These are phyloP conservation scores for Trichosurus vulpecula DNA, from an alignment of 2,797 vertebrate genomes.

Conservation along the genomic window DNA sequence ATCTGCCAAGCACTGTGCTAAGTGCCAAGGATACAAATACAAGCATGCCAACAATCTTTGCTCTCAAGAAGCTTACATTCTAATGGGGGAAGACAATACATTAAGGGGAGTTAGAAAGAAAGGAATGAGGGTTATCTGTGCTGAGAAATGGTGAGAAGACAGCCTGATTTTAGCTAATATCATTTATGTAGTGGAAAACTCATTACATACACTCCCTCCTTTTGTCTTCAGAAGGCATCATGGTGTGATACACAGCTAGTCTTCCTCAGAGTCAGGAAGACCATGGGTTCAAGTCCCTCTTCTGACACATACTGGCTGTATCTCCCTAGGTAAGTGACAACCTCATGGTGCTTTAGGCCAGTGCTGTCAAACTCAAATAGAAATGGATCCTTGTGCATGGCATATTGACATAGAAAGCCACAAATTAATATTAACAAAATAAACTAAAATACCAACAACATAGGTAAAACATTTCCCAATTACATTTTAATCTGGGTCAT, in stretches of 20 bases:
- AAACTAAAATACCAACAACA: neutral
- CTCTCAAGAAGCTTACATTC: neutral
- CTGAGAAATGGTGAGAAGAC: neutral
- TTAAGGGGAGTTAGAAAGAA: neutral
- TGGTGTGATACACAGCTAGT: neutral
- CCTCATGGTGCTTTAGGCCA: neutral
- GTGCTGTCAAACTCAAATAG: neutral
- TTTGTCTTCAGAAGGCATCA: neutral
- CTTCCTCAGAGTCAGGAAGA: neutral
- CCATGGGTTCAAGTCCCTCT: neutral
- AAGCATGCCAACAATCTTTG: neutral
- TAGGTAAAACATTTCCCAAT: neutral
- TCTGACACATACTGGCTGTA: neutral
- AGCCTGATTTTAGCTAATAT: neutral
- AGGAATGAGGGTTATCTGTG: neutral
- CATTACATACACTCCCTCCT: neutral
- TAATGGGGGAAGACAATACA: neutral
- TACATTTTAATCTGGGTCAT: neutral
- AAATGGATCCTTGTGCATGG: neutral
- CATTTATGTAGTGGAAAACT: neutral
- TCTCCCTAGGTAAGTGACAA: neutral
- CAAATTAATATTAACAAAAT: neutral
- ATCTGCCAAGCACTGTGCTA: too few relatives aligned
- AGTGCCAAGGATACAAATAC: too few relatives aligned
- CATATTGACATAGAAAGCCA: neutral